phyloP scores from a whole-genome alignment of 2,113 vertebrate genomes.

The Rhynchomys soricoides region DNA sequence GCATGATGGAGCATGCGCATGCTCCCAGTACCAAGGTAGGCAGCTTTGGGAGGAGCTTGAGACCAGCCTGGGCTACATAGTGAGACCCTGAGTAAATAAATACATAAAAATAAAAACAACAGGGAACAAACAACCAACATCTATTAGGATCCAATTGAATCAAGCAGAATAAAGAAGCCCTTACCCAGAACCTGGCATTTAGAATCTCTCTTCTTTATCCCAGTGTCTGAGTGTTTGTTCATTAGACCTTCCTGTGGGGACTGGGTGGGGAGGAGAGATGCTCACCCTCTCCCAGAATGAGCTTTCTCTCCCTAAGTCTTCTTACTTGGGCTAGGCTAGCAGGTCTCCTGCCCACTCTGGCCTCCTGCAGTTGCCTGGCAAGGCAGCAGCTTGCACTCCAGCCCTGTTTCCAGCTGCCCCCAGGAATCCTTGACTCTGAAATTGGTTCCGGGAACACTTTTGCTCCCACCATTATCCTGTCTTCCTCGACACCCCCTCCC shows the following conservation, averaged over 20 bases:
- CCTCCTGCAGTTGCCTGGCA: background rate
- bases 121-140: background rate
- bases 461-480: conserved; percentile 64
- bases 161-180: background rate
- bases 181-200: background rate
- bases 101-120: background rate
- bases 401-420: background rate
- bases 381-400: background rate
- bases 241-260: background rate
- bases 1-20: background rate
- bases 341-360: rapidly evolving
- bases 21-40: background rate
- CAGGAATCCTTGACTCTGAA: conserved; percentile 74
- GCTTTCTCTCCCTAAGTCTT: background rate
- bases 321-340: background rate
- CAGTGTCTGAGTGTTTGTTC: background rate
- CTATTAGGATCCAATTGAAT: background rate
- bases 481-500: conserved; percentile 65
- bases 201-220: background rate
- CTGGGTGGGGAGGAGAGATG: background rate
- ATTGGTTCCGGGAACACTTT: conserved; percentile 78
- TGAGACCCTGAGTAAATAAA: background rate
- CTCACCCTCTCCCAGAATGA: background rate
- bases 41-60: background rate
- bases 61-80: background rate